A percentile compares a stretch with the other conserved stretches of the same genome.
phyloP scores from a whole-genome alignment of 2,113 vertebrate species.

The Tragelaphus strepsiceros region DNA sequence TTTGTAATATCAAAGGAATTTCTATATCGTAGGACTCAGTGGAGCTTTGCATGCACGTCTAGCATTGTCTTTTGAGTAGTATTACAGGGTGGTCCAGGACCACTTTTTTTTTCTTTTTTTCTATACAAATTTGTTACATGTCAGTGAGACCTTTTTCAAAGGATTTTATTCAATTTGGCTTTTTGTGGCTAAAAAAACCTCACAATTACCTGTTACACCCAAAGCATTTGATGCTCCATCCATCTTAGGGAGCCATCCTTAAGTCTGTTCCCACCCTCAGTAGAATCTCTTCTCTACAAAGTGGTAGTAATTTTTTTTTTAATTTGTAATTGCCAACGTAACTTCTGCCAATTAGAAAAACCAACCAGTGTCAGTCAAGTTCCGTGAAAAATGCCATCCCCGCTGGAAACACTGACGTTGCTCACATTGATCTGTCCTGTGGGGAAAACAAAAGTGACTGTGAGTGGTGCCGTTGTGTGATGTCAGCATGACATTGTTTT shows the following conservation, averaged over 20 bases:
- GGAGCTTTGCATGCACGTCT: conserved; percentile 86
- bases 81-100: conserved; percentile 83
- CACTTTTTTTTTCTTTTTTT: conserved; percentile 47
- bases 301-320: conserved; percentile 60
- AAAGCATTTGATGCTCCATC: conserved; percentile 58
- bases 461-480: conserved; percentile 81
- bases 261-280: conserved; percentile 54
- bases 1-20: conserved; percentile 94
- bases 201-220: conserved; percentile 14
- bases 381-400: conserved; percentile 78
- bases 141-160: conserved; percentile 69
- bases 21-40: conserved; percentile 97
- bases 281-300: conserved; percentile 70
- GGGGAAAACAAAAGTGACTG: conserved; percentile 82
- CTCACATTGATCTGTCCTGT: conserved; percentile 78
- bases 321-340: conserved; percentile 56
- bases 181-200: conserved; percentile 68
- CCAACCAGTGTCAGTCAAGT: conserved; percentile 76
- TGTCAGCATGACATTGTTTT: conserved; percentile 85
- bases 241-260: conserved; percentile 60
- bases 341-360: conserved; percentile 69
- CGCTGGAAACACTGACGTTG: conserved; percentile 79
- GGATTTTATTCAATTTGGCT: conserved; percentile 57
- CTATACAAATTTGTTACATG: conserved; percentile 68
- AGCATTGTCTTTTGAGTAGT: conserved; percentile 84